These are phyloP conservation scores for Prionace glauca DNA, from an alignment of 2,797 vertebrate species.

Conservation along the genomic window DNA sequence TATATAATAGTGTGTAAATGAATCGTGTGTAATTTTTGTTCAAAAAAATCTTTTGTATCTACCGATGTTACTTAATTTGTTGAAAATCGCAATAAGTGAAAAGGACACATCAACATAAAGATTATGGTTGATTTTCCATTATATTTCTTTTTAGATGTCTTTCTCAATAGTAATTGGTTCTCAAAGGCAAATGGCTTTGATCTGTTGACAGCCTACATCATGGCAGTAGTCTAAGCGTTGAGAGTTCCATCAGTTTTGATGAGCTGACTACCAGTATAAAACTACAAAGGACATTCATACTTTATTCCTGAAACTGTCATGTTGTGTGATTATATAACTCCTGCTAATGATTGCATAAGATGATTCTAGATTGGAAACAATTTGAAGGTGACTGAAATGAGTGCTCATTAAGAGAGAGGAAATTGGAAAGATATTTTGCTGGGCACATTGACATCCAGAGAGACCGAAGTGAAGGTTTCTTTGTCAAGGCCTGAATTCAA, in stretches of 20 bases:
- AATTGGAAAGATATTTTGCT: neutral
- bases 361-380: neutral
- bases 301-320: slow-evolving; percentile 19
- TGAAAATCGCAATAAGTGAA: slow-evolving; percentile 8
- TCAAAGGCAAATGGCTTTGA: neutral
- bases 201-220: slow-evolving; percentile 6
- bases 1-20: neutral
- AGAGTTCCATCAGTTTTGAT: neutral
- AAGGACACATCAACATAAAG: neutral
- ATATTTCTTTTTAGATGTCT: neutral
- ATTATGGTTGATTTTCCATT: slow-evolving; percentile 21
- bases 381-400: neutral
- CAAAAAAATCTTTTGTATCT: neutral
- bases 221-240: neutral
- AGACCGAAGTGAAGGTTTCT: neutral
- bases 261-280: neutral
- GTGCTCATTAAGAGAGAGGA: slow-evolving; percentile 1
- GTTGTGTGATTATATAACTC: slow-evolving; percentile 16
- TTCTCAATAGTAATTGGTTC: neutral
- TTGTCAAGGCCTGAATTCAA: neutral
- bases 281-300: neutral
- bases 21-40: neutral
- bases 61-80: neutral
- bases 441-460: neutral
- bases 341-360: neutral